phyloP scores from a whole-genome alignment of 2,797 vertebrate species.

The Lepus oiostolus region DNA sequence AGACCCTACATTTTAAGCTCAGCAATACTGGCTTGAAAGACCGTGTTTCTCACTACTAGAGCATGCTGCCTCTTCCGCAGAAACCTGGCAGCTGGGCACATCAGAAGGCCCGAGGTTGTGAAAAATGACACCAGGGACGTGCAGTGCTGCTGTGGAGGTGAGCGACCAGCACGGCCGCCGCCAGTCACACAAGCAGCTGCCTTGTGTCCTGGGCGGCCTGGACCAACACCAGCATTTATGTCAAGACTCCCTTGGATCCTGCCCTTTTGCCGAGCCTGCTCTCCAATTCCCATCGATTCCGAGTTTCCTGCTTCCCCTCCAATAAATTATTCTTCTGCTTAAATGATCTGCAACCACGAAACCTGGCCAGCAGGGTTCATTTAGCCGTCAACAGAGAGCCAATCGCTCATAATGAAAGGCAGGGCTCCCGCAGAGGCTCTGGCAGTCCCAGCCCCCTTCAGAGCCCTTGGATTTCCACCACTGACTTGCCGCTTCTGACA shows the following conservation, averaged over 20 bases:
- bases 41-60: background rate
- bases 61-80: background rate
- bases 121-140: background rate
- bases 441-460: background rate
- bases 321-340: slow-evolving; percentile 59
- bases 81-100: background rate
- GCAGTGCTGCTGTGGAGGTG: background rate
- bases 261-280: slow-evolving; percentile 19
- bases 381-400: slow-evolving; percentile 10
- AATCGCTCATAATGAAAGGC: background rate
- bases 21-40: background rate
- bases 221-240: background rate
- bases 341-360: slow-evolving; percentile 21
- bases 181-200: background rate
- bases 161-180: background rate
- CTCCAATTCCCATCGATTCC: slow-evolving; percentile 3
- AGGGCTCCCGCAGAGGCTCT: background rate
- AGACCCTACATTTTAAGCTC: background rate
- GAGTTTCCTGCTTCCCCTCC: slow-evolving; percentile 44
- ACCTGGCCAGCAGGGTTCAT: background rate
- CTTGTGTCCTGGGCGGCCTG: background rate
- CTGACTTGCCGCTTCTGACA: background rate
- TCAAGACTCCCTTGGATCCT: background rate
- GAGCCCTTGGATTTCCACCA: background rate
- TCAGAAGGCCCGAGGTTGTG: background rate